Percentiles rank a stretch among this genome's conserved stretches.
phyloP scores from a whole-genome alignment of 2,797 vertebrate genomes.

The Brachyrhaphis roseni region DNA sequence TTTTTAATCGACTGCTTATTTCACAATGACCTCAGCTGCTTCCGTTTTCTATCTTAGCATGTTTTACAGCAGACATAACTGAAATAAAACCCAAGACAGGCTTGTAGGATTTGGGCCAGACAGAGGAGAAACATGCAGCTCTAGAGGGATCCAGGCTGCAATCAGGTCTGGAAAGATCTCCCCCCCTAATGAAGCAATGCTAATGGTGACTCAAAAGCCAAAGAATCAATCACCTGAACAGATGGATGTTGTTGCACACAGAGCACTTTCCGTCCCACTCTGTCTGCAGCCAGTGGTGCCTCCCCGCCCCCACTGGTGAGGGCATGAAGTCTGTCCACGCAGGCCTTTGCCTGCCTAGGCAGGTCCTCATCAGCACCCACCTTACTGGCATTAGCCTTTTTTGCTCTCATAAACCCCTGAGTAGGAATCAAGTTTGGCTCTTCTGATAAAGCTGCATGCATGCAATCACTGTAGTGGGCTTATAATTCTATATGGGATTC shows the following conservation, averaged over 20 bases:
- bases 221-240: conserved; percentile 80
- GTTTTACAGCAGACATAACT: conserved; percentile 80
- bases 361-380: conserved; percentile 77
- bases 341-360: conserved; percentile 63
- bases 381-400: conserved; percentile 71
- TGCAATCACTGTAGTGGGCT: conserved; percentile 86
- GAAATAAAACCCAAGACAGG: conserved; percentile 67
- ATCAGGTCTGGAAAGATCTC: conserved; percentile 18
- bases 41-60: conserved; percentile 79
- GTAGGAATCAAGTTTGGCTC: conserved; percentile 80
- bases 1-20: conserved; percentile 81
- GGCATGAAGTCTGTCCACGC: conserved; percentile 65
- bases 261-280: conserved; percentile 76
- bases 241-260: conserved; percentile 79
- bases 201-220: conserved; percentile 79
- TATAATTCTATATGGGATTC: conserved; percentile 81
- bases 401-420: conserved; percentile 70
- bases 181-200: conserved; percentile 44
- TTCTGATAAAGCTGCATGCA: conserved; percentile 86
- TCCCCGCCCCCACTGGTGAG: conserved; percentile 69
- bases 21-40: conserved; percentile 78
- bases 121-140: conserved; percentile 56
- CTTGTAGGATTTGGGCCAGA: conserved; percentile 52
- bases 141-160: conserved; percentile 47
- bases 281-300: conserved; percentile 78